These are phyloP conservation scores for Apodemus sylvaticus DNA, from an alignment of 2,113 vertebrate species.

Conservation along the genomic window DNA sequence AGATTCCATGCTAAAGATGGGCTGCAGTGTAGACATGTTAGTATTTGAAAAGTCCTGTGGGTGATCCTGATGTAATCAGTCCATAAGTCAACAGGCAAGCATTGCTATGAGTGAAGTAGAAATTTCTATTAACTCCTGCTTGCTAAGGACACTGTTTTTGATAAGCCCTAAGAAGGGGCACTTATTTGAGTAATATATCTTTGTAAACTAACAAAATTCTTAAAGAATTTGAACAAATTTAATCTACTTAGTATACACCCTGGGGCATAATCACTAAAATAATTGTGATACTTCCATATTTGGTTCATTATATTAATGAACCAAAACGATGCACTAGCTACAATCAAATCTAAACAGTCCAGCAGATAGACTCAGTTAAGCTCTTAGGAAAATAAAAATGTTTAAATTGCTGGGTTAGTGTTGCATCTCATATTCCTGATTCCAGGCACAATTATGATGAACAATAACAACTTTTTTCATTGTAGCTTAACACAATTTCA, in stretches of 20 bases:
- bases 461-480: neutral
- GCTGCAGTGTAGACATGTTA: neutral
- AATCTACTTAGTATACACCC: neutral
- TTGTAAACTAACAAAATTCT: neutral
- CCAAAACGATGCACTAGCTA: neutral
- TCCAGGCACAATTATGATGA: neutral
- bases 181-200: neutral
- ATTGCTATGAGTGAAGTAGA: neutral
- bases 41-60: neutral
- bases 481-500: neutral
- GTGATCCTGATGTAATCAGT: neutral
- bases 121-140: conserved; percentile 13
- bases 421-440: neutral
- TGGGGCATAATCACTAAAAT: neutral
- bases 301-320: neutral
- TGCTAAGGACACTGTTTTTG: conserved; percentile 50
- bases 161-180: conserved; percentile 2
- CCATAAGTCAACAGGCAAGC: neutral
- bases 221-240: neutral
- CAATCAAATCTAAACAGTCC: neutral
- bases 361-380: neutral
- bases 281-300: neutral
- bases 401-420: neutral
- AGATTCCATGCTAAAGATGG: neutral
- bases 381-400: neutral